Evolutionary conservation across 2,113 vertebrate genomes (phyloP).

Genomic region (Thunnus thynnus): DNA sequence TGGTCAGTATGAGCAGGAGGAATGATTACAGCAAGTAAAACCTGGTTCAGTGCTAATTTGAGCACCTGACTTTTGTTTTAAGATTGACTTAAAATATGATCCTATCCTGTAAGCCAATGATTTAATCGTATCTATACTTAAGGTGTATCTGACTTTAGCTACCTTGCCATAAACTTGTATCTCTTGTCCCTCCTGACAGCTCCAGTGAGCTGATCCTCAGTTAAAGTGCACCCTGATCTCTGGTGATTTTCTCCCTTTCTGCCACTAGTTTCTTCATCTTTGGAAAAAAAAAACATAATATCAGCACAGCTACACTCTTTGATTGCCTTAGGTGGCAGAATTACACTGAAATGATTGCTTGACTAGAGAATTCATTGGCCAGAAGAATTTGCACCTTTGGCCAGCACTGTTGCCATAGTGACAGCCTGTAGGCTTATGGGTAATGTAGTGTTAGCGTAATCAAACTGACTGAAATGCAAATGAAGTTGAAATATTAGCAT

Average conservation of each 20-base stretch:
- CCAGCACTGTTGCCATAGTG: constrained; percentile 7
- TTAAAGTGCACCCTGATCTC: neutral
- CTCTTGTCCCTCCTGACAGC: constrained; percentile 1
- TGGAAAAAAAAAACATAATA: neutral
- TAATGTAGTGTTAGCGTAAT: neutral
- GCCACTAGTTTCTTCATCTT: neutral
- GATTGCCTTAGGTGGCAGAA: neutral
- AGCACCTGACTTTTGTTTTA: too few relatives aligned
- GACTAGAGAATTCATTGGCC: constrained; percentile 3
- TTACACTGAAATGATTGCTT: constrained; percentile 19
- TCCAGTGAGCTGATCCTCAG: neutral
- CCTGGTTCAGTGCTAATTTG: too few relatives aligned
- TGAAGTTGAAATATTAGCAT: neutral
- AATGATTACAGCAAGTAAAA: too few relatives aligned
- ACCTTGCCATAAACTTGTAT: neutral
- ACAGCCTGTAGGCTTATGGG: constrained; percentile 2
- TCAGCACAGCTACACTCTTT: neutral
- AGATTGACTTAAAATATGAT: too few relatives aligned
- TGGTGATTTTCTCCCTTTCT: neutral
- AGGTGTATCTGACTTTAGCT: constrained; percentile 9
- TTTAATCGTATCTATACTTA: neutral
- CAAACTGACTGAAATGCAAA: constrained; percentile 3
- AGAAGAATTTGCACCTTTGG: neutral
- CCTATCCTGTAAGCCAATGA: neutral
- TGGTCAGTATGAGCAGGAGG: too few relatives aligned